phyloP scores from a whole-genome alignment of 1,140 invertebrate genomes.

The Zaprionus taronus region DNA sequence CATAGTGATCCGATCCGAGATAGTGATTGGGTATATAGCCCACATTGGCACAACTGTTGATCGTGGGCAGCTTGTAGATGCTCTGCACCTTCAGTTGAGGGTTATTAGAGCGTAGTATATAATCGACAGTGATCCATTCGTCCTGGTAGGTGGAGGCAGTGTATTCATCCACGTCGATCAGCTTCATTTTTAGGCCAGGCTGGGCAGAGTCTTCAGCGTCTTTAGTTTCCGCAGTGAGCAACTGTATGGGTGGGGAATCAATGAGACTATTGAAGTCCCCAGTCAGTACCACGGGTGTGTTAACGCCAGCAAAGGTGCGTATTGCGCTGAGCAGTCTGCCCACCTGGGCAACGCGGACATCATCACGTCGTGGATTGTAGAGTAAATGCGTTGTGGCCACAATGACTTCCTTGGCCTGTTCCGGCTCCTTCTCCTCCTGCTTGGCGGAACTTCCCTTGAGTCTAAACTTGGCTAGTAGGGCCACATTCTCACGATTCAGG shows the following conservation, averaged over 20 bases:
- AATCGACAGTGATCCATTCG: slow-evolving; percentile 92
- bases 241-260: slow-evolving; percentile 88
- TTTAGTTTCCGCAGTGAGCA: slow-evolving; percentile 3
- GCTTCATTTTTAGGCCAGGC: slow-evolving; percentile 25
- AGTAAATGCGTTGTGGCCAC: slow-evolving; percentile 97
- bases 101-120: slow-evolving; percentile 88
- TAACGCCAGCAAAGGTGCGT: slow-evolving; percentile 87
- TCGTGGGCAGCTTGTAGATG: slow-evolving; percentile 87
- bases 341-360: slow-evolving; percentile 94
- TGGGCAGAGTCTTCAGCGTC: not conserved
- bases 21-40: slow-evolving; percentile 89
- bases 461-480: slow-evolving; percentile 90
- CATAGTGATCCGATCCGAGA: slow-evolving; percentile 92
- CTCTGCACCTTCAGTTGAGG: slow-evolving; percentile 62
- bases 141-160: slow-evolving; percentile 90
- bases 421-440: slow-evolving; percentile 68
- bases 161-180: slow-evolving; percentile 82
- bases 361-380: slow-evolving; percentile 94
- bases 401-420: slow-evolving; percentile 85
- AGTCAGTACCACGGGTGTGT: slow-evolving; percentile 91
- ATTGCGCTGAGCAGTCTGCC: slow-evolving; percentile 93
- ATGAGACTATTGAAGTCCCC: slow-evolving; percentile 95
- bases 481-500: slow-evolving; percentile 95
- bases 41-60: slow-evolving; percentile 86
- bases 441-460: slow-evolving; percentile 63